Evolutionary conservation across 37 sponge, comb jelly and placozoan species (phyloP).

Genomic region (Crambe crambe): DNA sequence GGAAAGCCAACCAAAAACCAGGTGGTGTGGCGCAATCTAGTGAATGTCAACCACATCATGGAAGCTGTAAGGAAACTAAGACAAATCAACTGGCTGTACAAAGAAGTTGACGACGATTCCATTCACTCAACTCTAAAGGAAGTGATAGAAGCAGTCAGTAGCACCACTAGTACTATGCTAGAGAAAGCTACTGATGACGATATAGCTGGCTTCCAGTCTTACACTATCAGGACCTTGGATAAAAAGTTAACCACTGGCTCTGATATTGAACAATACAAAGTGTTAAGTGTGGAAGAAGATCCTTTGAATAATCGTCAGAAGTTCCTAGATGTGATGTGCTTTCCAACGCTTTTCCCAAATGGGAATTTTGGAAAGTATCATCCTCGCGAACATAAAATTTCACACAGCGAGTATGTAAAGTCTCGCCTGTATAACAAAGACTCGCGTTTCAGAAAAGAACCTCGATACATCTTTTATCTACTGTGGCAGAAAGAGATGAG

Average conservation of each 20-base stretch:
- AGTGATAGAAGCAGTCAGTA: neutral
- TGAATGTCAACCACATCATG: slow-evolving; percentile 20
- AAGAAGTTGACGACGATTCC: slow-evolving; percentile 11
- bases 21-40: slow-evolving; percentile 37
- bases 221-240: slow-evolving; percentile 26
- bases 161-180: slow-evolving; percentile 26
- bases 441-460: slow-evolving; percentile 46
- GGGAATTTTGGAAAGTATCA: slow-evolving; percentile 68
- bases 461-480: slow-evolving; percentile 50
- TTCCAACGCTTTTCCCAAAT: slow-evolving; percentile 46
- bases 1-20: slow-evolving; percentile 34
- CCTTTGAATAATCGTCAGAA: slow-evolving; percentile 36
- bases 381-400: neutral
- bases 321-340: slow-evolving; percentile 41
- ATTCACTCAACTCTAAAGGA: neutral
- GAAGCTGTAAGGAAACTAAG: slow-evolving; percentile 10
- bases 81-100: slow-evolving; percentile 64
- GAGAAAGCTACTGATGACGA: slow-evolving; percentile 35
- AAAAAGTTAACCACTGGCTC: neutral
- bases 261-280: slow-evolving; percentile 58
- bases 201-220: slow-evolving; percentile 35
- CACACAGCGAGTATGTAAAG: slow-evolving; percentile 41
- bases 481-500: slow-evolving; percentile 50
- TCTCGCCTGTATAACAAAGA: slow-evolving; percentile 49
- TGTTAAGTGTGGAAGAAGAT: slow-evolving; percentile 18